A percentile compares a stretch with the other conserved stretches of the same genome.
These are phyloP conservation scores for Radopholus similis DNA, from an alignment of 1,140 invertebrate species.

Conservation along the genomic window DNA sequence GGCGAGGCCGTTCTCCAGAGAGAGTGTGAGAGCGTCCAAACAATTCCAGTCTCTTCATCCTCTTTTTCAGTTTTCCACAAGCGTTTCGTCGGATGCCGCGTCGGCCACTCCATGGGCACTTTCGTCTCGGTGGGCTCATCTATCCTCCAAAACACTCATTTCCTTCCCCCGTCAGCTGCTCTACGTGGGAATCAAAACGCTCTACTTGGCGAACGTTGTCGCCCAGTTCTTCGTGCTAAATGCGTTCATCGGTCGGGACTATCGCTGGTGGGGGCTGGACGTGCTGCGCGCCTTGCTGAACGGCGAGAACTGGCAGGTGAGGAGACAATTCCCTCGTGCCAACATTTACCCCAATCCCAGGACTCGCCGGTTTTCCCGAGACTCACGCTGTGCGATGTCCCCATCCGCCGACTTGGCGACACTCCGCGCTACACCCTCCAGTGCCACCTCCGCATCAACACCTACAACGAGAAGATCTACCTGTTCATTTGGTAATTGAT, in stretches of 20 bases:
- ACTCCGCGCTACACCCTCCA: constrained; percentile 59
- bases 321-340: background rate
- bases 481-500: constrained; percentile 48
- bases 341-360: background rate
- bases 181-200: constrained; percentile 62
- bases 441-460: constrained; percentile 56
- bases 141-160: constrained; percentile 29
- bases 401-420: constrained; percentile 57
- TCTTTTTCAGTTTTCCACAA: background rate
- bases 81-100: constrained; percentile 36
- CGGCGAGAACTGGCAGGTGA: constrained; percentile 34
- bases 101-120: constrained; percentile 61
- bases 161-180: constrained; percentile 41
- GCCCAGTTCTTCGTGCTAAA: constrained; percentile 63
- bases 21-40: background rate
- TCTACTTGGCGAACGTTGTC: constrained; percentile 63
- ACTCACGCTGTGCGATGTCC: constrained; percentile 62
- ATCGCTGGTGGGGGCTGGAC: constrained; percentile 62
- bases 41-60: background rate
- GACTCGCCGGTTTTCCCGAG: constrained; percentile 59
- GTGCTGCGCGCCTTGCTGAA: constrained; percentile 37
- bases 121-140: constrained; percentile 57
- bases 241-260: constrained; percentile 62
- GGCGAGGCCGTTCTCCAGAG: constrained; percentile 5
- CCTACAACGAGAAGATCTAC: constrained; percentile 55